Conservation (phyloP, 2,888 invertebrate species). For the Leucozona laternaria region DNA sequence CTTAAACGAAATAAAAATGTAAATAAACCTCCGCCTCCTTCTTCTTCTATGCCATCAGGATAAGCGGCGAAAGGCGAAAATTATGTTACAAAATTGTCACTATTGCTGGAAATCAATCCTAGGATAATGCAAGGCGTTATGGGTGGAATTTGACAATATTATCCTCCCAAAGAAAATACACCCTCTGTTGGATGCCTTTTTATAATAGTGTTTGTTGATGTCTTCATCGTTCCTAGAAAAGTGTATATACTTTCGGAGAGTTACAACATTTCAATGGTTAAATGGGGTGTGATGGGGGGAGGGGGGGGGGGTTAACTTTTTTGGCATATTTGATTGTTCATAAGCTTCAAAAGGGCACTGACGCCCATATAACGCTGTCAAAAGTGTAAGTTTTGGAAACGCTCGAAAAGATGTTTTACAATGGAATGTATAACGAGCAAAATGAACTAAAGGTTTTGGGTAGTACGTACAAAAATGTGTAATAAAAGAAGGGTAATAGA, state of each 20-base stretch:
- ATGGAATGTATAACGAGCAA: conserved; percentile 41
- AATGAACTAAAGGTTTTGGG: not conserved
- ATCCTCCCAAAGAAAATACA: conserved; percentile 13
- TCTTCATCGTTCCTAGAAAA: conserved; percentile 55
- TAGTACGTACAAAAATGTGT: too few relatives aligned
- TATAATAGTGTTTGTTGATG: conserved; percentile 43
- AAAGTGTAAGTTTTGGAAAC: conserved; percentile 36
- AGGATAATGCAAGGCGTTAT: conserved; percentile 6
- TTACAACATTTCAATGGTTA: not conserved
- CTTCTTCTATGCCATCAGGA: not conserved
- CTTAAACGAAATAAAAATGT: conserved; percentile 66
- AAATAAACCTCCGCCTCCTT: conserved; percentile 37
- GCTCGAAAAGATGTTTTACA: conserved; percentile 37
- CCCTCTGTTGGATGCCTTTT: conserved; percentile 15
- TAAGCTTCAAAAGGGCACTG: conserved; percentile 53
- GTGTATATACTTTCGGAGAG: not conserved
- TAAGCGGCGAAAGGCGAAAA: not conserved
- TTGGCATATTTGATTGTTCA: conserved; percentile 71
- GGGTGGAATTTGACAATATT: conserved; percentile 3
- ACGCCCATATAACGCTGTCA: conserved; percentile 39
- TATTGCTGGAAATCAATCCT: conserved; percentile 53
- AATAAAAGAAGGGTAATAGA: not conserved
- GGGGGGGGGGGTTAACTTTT: conserved; percentile 8
- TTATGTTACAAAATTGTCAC: conserved; percentile 59
- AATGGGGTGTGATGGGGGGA: conserved; percentile 27